Base-by-base conservation (phyloP, 2,113 vertebrate genomes). In the Hippocampus zosterae region DNA sequence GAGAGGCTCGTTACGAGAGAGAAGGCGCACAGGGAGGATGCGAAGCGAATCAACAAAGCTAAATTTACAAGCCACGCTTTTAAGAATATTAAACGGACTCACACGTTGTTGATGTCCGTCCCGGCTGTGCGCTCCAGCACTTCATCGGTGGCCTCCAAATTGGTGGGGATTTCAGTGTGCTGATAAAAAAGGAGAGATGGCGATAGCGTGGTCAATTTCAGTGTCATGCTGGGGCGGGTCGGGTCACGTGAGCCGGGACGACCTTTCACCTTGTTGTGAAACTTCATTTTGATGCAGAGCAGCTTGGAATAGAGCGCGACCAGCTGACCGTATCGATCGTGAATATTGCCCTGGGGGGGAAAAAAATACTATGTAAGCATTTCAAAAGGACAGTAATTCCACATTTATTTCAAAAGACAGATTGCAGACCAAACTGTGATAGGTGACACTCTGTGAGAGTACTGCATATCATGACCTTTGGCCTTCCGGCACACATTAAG, bases 91-190 rank as follows among this genome's bases (percentile, higher is more conserved):
- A 41, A 61, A 61, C 25, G 16, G 59, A 91, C 97, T 90, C 92
- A 98, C 97, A 96, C 96, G 87, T 98, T 96, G 81, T 98, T 98
- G 76, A 99, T 90, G 4, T 99, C 96, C 0, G 93, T 94, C 72
- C 96, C 97, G 0, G 96, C 95, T 0, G 94, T 91, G 52, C 94
- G 95, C 78, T 99, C 97, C 82, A 99, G 72, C 63, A 94, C 92
- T 62, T 98, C 97, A 23, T 99, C 97, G 0, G 94, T 87, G 75
- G 91, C 93, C 74, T 98, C 96, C 0, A 99, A 90, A 79, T 94
- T 93, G 0, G 94, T 84, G 8, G 94, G 96, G 67, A 99, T 99
- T 82, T 96, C 94, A 0, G 91, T 76, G 73, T 97, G 95, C 97
- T 99, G 82, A 27, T 61, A 50, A 44, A 37, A n/a, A 6, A 7